These are phyloP conservation scores for Eleutherodactylus coqui DNA, from an alignment of 2,797 vertebrate genomes.

Conservation along the genomic window DNA sequence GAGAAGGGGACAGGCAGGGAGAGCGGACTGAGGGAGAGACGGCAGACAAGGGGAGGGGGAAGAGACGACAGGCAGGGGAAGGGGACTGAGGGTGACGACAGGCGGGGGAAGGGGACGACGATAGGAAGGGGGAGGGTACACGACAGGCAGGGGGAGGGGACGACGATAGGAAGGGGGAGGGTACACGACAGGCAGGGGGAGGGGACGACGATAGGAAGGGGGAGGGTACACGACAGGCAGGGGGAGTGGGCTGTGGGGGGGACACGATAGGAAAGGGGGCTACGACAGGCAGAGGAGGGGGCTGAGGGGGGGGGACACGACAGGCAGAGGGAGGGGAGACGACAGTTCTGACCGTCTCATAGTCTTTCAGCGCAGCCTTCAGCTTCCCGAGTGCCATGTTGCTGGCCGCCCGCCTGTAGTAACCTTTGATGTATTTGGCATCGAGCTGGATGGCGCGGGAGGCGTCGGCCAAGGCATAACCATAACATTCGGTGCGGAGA, in stretches of 20 bases:
- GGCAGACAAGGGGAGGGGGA: neutral
- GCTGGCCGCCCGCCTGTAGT: conserved; percentile 92
- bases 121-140: too few species aligned
- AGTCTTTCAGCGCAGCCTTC: conserved; percentile 92
- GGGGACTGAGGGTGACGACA: conserved; percentile 62
- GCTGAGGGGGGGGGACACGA: neutral
- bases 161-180: too few species aligned
- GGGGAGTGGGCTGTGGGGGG: neutral
- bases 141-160: neutral
- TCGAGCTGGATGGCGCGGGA: conserved; percentile 89
- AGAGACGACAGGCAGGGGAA: neutral
- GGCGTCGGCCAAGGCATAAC: conserved; percentile 91
- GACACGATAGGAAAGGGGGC: neutral
- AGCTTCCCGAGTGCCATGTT: conserved; percentile 97
- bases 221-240: conserved; percentile 41
- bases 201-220: neutral
- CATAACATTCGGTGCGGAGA: conserved; percentile 94
- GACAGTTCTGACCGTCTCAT: conserved; percentile 85
- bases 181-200: neutral
- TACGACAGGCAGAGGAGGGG: neutral
- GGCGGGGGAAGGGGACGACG: neutral
- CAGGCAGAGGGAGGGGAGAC: neutral
- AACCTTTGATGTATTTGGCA: conserved; percentile 94
- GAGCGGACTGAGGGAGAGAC: neutral
- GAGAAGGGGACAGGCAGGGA: neutral